These are phyloP conservation scores for Gryllus bimaculatus DNA, from an alignment of 1,140 invertebrate species.

Conservation along the genomic window DNA sequence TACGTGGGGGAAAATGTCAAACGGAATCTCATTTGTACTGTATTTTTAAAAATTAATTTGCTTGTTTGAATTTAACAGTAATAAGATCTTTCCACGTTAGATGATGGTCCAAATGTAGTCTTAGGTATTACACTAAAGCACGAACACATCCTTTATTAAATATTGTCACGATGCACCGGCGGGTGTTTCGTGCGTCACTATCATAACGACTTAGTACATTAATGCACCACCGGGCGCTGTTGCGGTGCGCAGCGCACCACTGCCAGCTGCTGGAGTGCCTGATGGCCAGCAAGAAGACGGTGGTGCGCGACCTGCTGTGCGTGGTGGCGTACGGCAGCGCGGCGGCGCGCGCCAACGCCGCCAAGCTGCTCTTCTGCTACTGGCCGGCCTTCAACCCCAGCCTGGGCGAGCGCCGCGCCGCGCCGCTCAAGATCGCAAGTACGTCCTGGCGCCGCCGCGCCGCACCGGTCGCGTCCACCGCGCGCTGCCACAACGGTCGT, in stretches of 20 bases:
- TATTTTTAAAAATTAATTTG: too few relatives aligned
- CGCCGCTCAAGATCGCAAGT: slow-evolving; percentile 86
- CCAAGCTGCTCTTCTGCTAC: slow-evolving; percentile 95
- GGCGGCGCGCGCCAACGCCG: slow-evolving; percentile 79
- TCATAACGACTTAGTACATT: too few relatives aligned
- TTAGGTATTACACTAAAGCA: too few relatives aligned
- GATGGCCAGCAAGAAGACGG: slow-evolving; percentile 81
- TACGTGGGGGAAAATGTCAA: too few relatives aligned
- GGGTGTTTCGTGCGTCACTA: too few relatives aligned
- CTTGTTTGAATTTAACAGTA: too few relatives aligned
- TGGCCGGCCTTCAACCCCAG: slow-evolving; percentile 97
- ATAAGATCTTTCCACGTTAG: too few relatives aligned
- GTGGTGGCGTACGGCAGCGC: slow-evolving; percentile 96
- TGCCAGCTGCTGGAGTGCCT: slow-evolving; percentile 90
- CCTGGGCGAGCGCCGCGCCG: slow-evolving; percentile 78
- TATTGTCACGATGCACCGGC: too few relatives aligned
- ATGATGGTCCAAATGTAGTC: too few relatives aligned
- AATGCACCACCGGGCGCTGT: too few relatives aligned
- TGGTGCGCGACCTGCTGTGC: slow-evolving; percentile 87
- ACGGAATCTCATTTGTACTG: too few relatives aligned
- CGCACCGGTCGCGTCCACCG: slow-evolving; percentile 59
- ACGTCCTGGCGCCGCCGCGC: slow-evolving; percentile 30
- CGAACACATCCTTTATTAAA: too few relatives aligned
- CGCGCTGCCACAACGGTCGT: slow-evolving; percentile 78
- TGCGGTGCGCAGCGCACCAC: slow-evolving; percentile 64